Percentiles rank a stretch among this genome's conserved stretches.
Evolutionary conservation across 2,888 invertebrate species (phyloP).

Genomic region (Athripsodes cinereus): DNA sequence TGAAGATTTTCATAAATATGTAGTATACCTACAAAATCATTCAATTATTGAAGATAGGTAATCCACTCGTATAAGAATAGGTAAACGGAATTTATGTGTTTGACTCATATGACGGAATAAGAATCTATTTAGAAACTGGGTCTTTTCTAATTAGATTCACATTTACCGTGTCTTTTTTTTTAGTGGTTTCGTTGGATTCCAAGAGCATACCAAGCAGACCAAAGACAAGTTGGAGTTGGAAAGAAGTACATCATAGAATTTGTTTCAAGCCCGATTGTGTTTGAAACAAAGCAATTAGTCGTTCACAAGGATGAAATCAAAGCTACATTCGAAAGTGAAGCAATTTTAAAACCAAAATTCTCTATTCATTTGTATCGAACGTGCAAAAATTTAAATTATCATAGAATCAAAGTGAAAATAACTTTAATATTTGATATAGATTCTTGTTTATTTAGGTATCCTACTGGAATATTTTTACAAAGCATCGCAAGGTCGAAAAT

Average conservation of each 20-base stretch:
- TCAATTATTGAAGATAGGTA: too few species aligned
- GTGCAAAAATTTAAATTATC: conserved; percentile 11
- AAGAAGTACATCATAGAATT: conserved; percentile 22
- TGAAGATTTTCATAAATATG: too few species aligned
- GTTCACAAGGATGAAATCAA: conserved; percentile 5
- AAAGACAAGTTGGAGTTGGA: conserved; percentile 16
- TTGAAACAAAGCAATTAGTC: conserved; percentile 14
- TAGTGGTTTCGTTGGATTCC: conserved; percentile 25
- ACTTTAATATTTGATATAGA: conserved; percentile 15
- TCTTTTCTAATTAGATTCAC: too few species aligned
- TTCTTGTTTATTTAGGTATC: conserved; percentile 16
- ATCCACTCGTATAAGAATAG: too few species aligned
- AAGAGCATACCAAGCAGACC: conserved; percentile 18
- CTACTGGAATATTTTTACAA: conserved; percentile 19
- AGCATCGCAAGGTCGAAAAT: conserved; percentile 17
- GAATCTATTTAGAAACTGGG: too few species aligned
- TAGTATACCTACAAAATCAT: too few species aligned
- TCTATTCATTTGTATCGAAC: conserved; percentile 16
- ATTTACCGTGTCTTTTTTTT: too few species aligned
- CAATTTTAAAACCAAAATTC: conserved; percentile 20
- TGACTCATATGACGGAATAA: too few species aligned
- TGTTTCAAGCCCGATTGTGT: conserved; percentile 16
- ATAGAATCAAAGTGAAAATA: conserved; percentile 17
- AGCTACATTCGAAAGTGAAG: conserved; percentile 13
- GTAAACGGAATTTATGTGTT: too few species aligned